phyloP scores from a whole-genome alignment of 2,797 vertebrate species.

The Caiman crocodilus region DNA sequence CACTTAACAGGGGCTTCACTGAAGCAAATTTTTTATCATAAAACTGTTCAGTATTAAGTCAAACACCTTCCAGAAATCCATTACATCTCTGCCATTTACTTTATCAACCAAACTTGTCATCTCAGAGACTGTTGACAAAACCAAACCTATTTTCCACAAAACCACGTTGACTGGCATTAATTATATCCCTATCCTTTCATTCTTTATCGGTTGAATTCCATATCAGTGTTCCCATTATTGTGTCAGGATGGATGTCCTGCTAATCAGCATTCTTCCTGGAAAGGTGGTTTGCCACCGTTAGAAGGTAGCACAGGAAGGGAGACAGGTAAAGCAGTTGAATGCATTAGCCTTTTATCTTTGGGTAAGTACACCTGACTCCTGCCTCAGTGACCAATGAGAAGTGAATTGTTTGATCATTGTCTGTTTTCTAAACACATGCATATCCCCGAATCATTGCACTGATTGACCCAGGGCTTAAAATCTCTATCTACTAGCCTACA shows the following conservation, averaged over 20 bases:
- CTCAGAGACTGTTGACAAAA: neutral
- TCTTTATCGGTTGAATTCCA: neutral
- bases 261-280: neutral
- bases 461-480: neutral
- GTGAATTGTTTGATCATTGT: neutral
- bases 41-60: neutral
- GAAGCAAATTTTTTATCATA: conserved; percentile 24
- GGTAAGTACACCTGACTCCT: neutral
- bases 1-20: neutral
- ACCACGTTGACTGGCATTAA: neutral
- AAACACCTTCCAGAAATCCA: neutral
- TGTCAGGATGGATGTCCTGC: too few relatives aligned
- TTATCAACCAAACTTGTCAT: neutral
- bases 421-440: neutral
- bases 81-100: neutral
- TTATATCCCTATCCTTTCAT: neutral
- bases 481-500: neutral
- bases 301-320: neutral
- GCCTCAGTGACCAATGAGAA: neutral
- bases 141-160: neutral
- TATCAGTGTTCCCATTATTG: neutral
- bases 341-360: neutral
- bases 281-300: neutral
- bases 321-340: neutral
- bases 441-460: neutral